Evolutionary conservation across 1,140 invertebrate species (phyloP).

Genomic region (Anastrepha ludens): DNA sequence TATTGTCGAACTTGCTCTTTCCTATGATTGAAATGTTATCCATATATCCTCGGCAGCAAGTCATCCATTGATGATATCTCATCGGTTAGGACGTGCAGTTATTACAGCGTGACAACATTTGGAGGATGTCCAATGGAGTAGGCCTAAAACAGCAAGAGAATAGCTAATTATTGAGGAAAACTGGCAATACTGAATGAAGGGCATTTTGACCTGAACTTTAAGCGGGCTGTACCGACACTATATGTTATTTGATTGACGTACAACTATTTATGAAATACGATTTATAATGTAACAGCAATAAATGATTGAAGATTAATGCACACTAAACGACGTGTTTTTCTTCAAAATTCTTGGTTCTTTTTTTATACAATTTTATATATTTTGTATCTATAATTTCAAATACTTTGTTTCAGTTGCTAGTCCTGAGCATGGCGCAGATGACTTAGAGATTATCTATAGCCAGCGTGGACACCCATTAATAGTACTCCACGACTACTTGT

Average conservation of each 20-base stretch:
- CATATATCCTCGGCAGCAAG: no score
- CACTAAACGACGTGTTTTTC: not conserved
- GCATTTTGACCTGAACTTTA: not conserved
- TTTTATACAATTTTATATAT: not conserved
- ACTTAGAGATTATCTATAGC: slow-evolving; percentile 59
- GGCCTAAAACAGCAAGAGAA: not conserved
- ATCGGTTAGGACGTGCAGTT: not conserved
- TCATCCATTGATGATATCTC: not conserved
- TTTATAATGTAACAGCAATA: not conserved
- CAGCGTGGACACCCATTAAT: slow-evolving; percentile 59
- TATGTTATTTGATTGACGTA: not conserved
- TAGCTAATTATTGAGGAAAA: not conserved
- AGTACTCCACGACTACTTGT: slow-evolving; percentile 59
- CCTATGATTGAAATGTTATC: no score
- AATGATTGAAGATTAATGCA: not conserved
- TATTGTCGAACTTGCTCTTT: no score
- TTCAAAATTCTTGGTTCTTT: not conserved
- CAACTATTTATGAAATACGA: no score
- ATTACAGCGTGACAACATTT: not conserved
- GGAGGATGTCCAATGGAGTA: not conserved
- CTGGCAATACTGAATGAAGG: not conserved
- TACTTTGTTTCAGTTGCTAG: slow-evolving; percentile 6
- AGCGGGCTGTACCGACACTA: not conserved
- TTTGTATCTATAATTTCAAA: slow-evolving; percentile 4
- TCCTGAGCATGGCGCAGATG: not conserved